A percentile compares a stretch with the other conserved stretches of the same genome.
phyloP scores from a whole-genome alignment of 2,888 invertebrate genomes.

The Caenorhabditis drosophilae region DNA sequence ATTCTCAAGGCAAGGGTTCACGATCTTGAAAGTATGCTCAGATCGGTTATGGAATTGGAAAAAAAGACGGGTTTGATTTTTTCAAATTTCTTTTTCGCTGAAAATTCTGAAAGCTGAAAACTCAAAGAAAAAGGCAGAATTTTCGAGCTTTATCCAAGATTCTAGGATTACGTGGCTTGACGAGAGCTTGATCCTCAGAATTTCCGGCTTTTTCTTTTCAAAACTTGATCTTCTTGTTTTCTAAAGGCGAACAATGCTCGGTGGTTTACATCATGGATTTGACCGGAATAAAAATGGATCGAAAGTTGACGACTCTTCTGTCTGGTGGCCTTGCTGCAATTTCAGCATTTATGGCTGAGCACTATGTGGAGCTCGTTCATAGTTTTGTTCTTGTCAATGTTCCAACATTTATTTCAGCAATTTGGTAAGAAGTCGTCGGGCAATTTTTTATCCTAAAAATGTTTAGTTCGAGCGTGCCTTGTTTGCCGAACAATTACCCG shows the following conservation, averaged over 20 bases:
- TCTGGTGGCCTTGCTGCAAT: conserved; percentile 60
- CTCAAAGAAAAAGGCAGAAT: no score
- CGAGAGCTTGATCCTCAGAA: no score
- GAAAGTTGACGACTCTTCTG: conserved; percentile 48
- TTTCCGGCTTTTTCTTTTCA: neutral
- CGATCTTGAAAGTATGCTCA: conserved; percentile 65
- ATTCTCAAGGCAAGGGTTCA: conserved; percentile 59
- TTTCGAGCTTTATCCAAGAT: no score
- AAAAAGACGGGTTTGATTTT: conserved; percentile 57
- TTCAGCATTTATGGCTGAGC: conserved; percentile 65
- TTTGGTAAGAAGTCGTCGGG: no score
- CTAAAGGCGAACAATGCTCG: conserved; percentile 54
- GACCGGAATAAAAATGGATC: conserved; percentile 61
- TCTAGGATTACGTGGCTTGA: no score
- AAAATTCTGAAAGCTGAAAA: no score
- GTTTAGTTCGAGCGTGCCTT: neutral
- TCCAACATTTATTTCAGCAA: conserved; percentile 60
- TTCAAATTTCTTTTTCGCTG: no score
- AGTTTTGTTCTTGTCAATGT: conserved; percentile 66
- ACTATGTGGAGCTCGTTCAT: conserved; percentile 63
- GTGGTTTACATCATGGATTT: conserved; percentile 68
- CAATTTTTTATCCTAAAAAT: neutral
- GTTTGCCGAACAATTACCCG: no score
- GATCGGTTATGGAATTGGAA: conserved; percentile 64
- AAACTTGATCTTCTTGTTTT: conserved; percentile 1